phyloP scores from a whole-genome alignment of 2,797 vertebrate species.

The Microcaecilia unicolor region DNA sequence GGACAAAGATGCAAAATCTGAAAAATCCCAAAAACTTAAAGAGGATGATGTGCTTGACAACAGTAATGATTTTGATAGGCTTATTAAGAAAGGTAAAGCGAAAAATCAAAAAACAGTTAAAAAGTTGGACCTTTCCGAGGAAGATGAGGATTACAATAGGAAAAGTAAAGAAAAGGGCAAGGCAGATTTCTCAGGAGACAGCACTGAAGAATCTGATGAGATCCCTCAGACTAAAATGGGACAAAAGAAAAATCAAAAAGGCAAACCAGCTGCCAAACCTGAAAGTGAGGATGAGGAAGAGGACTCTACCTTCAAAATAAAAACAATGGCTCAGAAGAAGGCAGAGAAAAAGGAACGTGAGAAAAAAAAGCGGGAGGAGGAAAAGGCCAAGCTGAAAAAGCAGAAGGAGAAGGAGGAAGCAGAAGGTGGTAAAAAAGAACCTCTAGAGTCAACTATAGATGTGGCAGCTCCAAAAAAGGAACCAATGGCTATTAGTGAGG shows the following conservation, averaged over 20 bases:
- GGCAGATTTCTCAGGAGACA: slow-evolving; percentile 41
- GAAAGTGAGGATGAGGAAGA: slow-evolving; percentile 68
- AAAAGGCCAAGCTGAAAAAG: slow-evolving; percentile 71
- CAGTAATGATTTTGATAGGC: slow-evolving; percentile 50
- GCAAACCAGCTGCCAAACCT: slow-evolving; percentile 45
- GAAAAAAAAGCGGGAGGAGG: slow-evolving; percentile 76
- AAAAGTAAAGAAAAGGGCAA: slow-evolving; percentile 31
- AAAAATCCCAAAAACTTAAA: slow-evolving; percentile 47
- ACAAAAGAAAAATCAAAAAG: slow-evolving; percentile 70
- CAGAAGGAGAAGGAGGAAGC: slow-evolving; percentile 72
- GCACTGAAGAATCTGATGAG: slow-evolving; percentile 66
- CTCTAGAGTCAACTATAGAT: slow-evolving; percentile 26
- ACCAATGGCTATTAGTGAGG: slow-evolving; percentile 23
- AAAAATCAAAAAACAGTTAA: slow-evolving; percentile 55
- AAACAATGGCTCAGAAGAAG: slow-evolving; percentile 93
- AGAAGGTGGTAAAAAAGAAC: slow-evolving; percentile 59
- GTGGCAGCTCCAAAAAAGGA: slow-evolving; percentile 33
- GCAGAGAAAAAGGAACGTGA: slow-evolving; percentile 96
- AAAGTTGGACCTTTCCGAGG: slow-evolving; percentile 47
- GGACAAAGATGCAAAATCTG: slow-evolving; percentile 61
- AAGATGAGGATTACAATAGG: slow-evolving; percentile 44
- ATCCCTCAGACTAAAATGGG: slow-evolving; percentile 55
- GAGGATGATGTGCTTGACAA: slow-evolving; percentile 54
- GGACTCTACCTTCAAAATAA: slow-evolving; percentile 74
- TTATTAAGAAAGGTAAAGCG: slow-evolving; percentile 56